Percentiles rank a stretch among this genome's conserved stretches.
Evolutionary conservation across 2,797 vertebrate genomes (phyloP).

Genomic region (Orientallactaga sibirica): DNA sequence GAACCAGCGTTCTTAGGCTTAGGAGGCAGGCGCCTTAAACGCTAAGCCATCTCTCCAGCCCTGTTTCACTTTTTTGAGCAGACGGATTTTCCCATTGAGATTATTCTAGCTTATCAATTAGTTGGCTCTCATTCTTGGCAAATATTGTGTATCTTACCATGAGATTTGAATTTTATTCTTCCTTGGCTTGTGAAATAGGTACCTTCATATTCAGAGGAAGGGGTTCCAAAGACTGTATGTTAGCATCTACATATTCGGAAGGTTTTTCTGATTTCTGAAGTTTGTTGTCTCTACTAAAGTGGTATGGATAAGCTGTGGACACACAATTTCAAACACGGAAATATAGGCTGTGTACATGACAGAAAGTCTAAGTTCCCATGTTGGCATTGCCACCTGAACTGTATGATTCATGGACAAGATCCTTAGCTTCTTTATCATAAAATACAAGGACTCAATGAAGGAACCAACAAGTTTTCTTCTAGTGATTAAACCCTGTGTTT

Average conservation of each 20-base stretch:
- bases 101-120: background rate
- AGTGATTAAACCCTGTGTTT: slow-evolving; percentile 12
- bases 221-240: background rate
- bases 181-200: background rate
- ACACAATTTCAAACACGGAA: background rate
- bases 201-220: background rate
- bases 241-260: background rate
- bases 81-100: background rate
- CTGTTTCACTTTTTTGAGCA: slow-evolving; percentile 7
- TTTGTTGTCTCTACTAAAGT: background rate
- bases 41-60: too few species aligned
- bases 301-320: background rate
- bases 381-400: background rate
- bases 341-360: background rate
- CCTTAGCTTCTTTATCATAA: slow-evolving; percentile 3
- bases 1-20: too few species aligned
- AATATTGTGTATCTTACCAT: background rate
- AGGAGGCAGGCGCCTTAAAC: too few species aligned
- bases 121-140: background rate
- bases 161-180: slow-evolving; percentile 1
- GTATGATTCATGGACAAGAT: background rate
- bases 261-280: slow-evolving; percentile 5
- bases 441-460: background rate
- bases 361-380: background rate
- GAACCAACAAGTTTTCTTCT: background rate